Percentiles rank a stretch among this genome's conserved stretches.
phyloP scores from a whole-genome alignment of 2,113 vertebrate genomes.

The Etia nguti region DNA sequence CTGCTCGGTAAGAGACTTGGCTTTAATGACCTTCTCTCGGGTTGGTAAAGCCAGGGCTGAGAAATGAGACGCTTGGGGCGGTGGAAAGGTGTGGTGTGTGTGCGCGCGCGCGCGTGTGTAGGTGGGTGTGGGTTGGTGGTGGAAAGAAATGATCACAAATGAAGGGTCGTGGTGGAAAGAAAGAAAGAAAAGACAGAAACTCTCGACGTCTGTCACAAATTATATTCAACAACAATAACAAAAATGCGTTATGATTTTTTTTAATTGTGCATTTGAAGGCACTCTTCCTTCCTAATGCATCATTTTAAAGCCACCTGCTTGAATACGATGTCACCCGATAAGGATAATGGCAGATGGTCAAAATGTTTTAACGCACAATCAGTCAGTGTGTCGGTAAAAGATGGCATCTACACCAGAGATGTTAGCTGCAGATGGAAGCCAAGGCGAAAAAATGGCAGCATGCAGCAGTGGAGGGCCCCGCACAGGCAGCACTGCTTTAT shows the following conservation, averaged over 20 bases:
- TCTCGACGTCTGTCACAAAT: neutral
- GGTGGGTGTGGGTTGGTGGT: neutral
- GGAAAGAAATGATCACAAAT: neutral
- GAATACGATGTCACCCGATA: neutral
- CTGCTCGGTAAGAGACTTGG: constrained; percentile 85
- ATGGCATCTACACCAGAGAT: neutral
- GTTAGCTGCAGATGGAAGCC: neutral
- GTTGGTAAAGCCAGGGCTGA: neutral
- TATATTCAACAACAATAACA: neutral
- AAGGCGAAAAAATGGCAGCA: constrained; percentile 12
- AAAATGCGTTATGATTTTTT: neutral
- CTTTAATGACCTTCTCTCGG: neutral
- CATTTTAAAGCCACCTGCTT: neutral
- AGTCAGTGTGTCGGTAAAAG: neutral
- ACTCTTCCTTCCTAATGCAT: neutral
- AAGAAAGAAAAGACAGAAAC: neutral
- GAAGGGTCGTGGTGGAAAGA: neutral
- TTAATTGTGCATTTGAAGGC: neutral
- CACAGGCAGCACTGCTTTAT: neutral
- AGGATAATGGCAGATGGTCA: neutral
- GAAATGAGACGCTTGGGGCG: neutral
- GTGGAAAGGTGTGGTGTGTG: constrained; percentile 20
- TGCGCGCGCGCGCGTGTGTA: accelerated
- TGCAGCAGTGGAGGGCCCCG: constrained; percentile 13
- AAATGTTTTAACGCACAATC: neutral